These are phyloP conservation scores for Plestiodon gilberti DNA, from an alignment of 2,113 vertebrate species.

Conservation along the genomic window DNA sequence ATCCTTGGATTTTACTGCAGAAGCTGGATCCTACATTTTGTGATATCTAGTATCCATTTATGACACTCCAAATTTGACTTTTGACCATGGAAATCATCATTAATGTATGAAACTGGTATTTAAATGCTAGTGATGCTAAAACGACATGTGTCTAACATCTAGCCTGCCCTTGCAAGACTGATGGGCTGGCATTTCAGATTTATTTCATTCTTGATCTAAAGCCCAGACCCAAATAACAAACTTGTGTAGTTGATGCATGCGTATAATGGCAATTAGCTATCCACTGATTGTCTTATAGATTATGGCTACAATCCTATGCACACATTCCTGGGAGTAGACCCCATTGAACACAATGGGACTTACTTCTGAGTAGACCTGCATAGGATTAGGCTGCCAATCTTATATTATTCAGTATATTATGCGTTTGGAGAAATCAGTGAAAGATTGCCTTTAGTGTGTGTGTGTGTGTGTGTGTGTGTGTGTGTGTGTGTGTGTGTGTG, in stretches of 20 bases:
- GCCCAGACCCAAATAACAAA: not conserved
- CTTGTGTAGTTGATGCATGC: not conserved
- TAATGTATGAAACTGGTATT: not conserved
- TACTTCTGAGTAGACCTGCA: no score
- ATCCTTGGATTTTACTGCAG: not conserved
- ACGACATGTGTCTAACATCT: not conserved
- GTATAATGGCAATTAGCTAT: not conserved
- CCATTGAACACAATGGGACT: no score
- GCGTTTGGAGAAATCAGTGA: not conserved
- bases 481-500: not conserved
- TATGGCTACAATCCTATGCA: no score
- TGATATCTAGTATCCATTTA: not conserved
- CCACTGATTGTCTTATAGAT: not conserved
- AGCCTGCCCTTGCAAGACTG: not conserved
- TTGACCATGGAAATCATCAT: not conserved
- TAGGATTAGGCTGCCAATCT: no score
- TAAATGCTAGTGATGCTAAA: not conserved
- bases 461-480: slow-evolving; percentile 7
- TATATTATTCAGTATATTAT: not conserved
- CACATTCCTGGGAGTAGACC: no score
- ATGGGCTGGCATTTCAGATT: not conserved
- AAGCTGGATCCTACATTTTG: not conserved
- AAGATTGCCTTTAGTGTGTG: not conserved
- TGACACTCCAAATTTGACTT: not conserved
- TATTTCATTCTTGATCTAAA: not conserved